Conservation (phyloP, 2,888 invertebrate species). For the Nemurella pictetii region DNA sequence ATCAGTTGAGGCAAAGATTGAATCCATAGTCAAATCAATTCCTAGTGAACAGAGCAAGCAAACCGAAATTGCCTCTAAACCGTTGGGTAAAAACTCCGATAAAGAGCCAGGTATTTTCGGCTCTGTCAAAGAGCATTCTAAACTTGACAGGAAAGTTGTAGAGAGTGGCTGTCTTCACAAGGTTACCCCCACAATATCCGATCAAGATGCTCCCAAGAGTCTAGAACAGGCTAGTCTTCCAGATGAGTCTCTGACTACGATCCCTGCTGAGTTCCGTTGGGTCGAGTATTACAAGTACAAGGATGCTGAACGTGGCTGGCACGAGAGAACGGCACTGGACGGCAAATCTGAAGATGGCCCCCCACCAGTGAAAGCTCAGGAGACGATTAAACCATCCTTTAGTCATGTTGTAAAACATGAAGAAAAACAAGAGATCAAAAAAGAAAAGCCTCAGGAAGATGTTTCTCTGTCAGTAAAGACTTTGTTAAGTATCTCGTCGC, state of each 20-base stretch:
- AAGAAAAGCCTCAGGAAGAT: not conserved
- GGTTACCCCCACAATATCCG: slow-evolving; percentile 1
- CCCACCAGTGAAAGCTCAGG: no score
- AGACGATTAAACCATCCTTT: no score
- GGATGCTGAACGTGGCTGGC: slow-evolving; percentile 38
- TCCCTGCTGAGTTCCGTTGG: slow-evolving; percentile 28
- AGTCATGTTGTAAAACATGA: not conserved
- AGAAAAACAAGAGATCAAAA: not conserved
- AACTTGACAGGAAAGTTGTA: slow-evolving; percentile 40
- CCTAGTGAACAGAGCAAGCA: not conserved
- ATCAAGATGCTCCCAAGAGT: not conserved
- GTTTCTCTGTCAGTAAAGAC: not conserved
- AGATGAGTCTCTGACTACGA: not conserved
- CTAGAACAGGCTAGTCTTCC: no score
- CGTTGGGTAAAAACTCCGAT: not conserved
- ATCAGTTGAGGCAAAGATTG: not conserved
- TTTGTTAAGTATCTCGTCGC: not conserved
- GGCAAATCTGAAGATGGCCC: not conserved
- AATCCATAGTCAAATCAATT: not conserved
- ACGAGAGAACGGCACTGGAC: slow-evolving; percentile 26
- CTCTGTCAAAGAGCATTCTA: slow-evolving; percentile 42
- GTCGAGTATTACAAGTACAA: slow-evolving; percentile 32
- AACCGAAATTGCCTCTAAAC: not conserved
- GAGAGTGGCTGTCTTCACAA: slow-evolving; percentile 30
- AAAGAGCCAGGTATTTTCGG: slow-evolving; percentile 42